These are phyloP conservation scores for Blera fallax DNA, from an alignment of 2,888 invertebrate species.

Conservation along the genomic window DNA sequence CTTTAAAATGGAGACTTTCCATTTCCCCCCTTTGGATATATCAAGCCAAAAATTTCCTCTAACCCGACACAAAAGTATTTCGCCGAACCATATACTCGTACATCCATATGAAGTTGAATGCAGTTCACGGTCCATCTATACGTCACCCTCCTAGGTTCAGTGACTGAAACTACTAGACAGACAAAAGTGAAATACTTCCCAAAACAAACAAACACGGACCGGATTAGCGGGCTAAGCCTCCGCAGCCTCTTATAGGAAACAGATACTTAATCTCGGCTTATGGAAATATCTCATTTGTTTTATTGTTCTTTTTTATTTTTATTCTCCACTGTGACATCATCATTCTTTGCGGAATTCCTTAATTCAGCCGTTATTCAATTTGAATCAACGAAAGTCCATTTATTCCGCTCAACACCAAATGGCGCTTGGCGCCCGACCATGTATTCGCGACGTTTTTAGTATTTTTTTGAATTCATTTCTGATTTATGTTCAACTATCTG, in stretches of 20 bases:
- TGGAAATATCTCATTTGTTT: background rate
- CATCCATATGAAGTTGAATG: background rate
- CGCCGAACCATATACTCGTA: background rate
- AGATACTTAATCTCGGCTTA: background rate
- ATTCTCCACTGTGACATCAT: background rate
- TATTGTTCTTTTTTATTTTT: background rate
- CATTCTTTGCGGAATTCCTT: background rate
- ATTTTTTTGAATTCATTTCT: background rate
- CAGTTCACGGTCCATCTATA: background rate
- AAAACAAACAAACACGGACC: background rate
- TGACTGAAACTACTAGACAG: background rate
- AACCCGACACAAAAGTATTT: too few relatives aligned
- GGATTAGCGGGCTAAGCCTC: background rate
- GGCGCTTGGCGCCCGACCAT: conserved; percentile 2
- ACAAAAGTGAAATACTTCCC: background rate
- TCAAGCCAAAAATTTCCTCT: too few relatives aligned
- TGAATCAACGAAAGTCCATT: conserved; percentile 14
- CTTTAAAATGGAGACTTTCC: too few relatives aligned
- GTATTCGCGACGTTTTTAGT: background rate
- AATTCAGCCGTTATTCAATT: background rate
- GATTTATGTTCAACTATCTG: background rate
- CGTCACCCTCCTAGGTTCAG: background rate
- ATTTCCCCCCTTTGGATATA: too few relatives aligned
- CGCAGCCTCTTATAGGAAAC: background rate
- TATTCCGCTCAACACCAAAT: background rate